Evolutionary conservation across 2,113 vertebrate genomes (phyloP).

Genomic region (Centropus unirufus): DNA sequence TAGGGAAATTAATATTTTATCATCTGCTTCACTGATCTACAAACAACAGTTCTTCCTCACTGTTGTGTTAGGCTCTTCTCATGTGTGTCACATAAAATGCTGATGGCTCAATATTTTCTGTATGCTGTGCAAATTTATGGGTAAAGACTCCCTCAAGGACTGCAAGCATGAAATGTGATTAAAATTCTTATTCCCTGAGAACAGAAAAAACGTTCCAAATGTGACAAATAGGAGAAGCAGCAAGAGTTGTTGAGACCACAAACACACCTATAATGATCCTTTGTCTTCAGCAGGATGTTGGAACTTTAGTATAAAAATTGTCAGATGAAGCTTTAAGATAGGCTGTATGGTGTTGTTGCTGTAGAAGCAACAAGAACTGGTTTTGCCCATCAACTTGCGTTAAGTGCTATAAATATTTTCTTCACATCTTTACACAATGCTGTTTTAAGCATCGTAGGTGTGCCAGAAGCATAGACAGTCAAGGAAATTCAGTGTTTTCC

Average conservation of each 20-base stretch:
- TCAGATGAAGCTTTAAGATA: constrained; percentile 75
- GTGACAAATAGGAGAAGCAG: constrained; percentile 67
- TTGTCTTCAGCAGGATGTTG: constrained; percentile 67
- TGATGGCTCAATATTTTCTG: constrained; percentile 71
- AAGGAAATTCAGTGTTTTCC: constrained; percentile 69
- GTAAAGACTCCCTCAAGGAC: constrained; percentile 69
- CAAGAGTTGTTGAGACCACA: constrained; percentile 74
- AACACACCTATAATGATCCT: constrained; percentile 71
- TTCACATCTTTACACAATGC: constrained; percentile 75
- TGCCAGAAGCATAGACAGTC: constrained; percentile 58
- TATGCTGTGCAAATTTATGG: constrained; percentile 77
- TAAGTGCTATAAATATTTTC: constrained; percentile 76
- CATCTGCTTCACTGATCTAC: background rate
- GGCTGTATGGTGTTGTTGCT: constrained; percentile 60
- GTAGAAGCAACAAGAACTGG: constrained; percentile 70
- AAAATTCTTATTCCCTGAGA: constrained; percentile 73
- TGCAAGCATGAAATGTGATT: constrained; percentile 68
- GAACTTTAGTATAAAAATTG: constrained; percentile 63
- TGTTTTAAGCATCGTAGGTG: constrained; percentile 70
- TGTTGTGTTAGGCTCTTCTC: background rate
- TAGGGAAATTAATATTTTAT: background rate
- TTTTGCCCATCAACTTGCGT: constrained; percentile 73
- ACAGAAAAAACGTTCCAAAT: constrained; percentile 62
- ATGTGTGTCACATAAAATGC: constrained; percentile 40
- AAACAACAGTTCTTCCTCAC: background rate